Conservation (phyloP, 2,888 invertebrate genomes). For the Meloe dianella region DNA sequence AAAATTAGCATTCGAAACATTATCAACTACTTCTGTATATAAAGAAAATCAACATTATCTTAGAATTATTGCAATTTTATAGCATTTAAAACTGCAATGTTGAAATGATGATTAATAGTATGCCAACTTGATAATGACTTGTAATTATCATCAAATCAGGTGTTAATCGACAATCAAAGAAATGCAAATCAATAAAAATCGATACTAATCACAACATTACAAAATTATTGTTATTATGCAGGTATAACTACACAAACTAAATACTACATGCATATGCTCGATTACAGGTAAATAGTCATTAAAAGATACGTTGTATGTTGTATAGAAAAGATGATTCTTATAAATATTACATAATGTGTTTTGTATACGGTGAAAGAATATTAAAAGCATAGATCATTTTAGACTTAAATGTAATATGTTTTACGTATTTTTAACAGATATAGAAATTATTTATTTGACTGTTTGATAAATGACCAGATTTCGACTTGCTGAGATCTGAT, state of each 20-base stretch:
- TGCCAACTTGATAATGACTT: not conserved
- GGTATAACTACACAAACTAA: not conserved
- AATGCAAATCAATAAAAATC: not conserved
- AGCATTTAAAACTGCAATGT: not conserved
- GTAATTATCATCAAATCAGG: not conserved
- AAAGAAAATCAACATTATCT: not conserved
- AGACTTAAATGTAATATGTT: slow-evolving; percentile 1
- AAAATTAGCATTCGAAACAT: not conserved
- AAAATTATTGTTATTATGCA: not conserved
- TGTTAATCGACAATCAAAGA: not conserved
- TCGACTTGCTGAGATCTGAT: not conserved
- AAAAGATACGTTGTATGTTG: no score
- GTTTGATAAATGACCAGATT: slow-evolving; percentile 8
- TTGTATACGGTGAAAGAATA: not conserved
- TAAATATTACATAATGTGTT: not conserved
- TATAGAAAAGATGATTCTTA: no score
- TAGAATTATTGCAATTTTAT: not conserved
- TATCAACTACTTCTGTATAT: not conserved
- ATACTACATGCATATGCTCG: not conserved
- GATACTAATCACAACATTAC: not conserved
- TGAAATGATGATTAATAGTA: slow-evolving; percentile 5
- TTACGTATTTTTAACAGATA: not conserved
- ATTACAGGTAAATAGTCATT: no score
- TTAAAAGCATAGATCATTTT: slow-evolving; percentile 2
- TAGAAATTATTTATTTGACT: not conserved